Evolutionary conservation across 1,140 invertebrate species (phyloP), one percentile per base, ranked within the genome.

Genomic region (Brachionus calyciflorus): DNA sequence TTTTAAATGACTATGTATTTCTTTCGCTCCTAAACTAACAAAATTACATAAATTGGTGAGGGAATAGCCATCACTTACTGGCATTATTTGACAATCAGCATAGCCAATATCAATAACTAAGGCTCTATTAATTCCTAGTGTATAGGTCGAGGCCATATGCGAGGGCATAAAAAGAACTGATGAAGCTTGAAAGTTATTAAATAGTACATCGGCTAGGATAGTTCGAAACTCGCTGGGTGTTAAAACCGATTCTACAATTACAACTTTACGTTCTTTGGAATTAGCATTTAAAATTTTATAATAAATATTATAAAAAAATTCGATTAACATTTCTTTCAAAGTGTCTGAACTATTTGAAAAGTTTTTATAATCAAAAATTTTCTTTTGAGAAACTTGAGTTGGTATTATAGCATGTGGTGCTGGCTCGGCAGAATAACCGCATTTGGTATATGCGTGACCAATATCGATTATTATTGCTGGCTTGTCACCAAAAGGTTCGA

Each of bases 391-490:
- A 37, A 73, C 69, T 44, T 48, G 44, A 0, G 92, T 90, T 60
- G 88, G 89, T 78, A 96, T 89, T 57, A 97, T 95, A 81, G 91
- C 91, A 77, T 93, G 86, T 40, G 94, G 94, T 33, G 89, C 89
- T 63, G 89, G 87, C 85, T 97, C 94, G 26, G 91, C 91, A 55
- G 91, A 91, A 85, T 95, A 93, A 51, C 94, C 94, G 87, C 92
- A 96, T 93, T 96, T 97, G 1, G 94, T 96, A 81, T 94, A 97
- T 33, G 92, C 92, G 46, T 88, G 87, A 44, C 95, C 94, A 78
- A 98, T 90, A 83, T 98, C 94, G 76, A 96, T 83, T 1, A 97
- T 90, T 0, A 96, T 90, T 14, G 91, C 89, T 83, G 92, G 90
- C 83, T 94, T 94, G 78, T 95, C 93, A 0, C 33, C 51, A 33